These are phyloP conservation scores for Eremophila alpestris DNA, from an alignment of 2,797 vertebrate species.

Conservation along the genomic window DNA sequence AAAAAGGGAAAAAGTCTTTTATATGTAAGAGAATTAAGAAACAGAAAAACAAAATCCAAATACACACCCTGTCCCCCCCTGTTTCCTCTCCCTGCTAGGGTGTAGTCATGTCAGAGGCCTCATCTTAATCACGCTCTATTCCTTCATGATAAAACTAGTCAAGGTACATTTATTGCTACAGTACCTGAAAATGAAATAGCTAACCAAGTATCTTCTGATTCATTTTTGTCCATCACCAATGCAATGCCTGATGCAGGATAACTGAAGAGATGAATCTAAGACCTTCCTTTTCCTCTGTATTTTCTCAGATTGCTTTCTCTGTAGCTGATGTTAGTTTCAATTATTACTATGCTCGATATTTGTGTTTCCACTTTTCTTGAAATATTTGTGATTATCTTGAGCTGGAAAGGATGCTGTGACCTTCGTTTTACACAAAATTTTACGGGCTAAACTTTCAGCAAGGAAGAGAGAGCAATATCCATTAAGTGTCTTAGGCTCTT, in stretches of 20 bases:
- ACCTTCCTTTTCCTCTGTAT: neutral
- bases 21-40: neutral
- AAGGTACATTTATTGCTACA: neutral
- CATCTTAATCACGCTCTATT: neutral
- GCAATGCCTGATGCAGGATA: neutral
- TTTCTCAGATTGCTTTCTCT: neutral
- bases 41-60: neutral
- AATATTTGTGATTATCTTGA: neutral
- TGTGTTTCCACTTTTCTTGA: neutral
- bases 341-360: neutral
- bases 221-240: neutral
- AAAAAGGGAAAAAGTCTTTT: no score
- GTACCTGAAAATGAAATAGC: neutral
- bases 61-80: rapidly evolving
- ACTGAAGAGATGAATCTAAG: neutral
- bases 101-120: neutral
- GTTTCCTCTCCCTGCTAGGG: neutral
- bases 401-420: neutral
- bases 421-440: neutral
- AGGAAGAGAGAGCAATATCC: neutral
- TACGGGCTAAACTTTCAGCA: neutral
- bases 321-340: neutral
- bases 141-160: neutral
- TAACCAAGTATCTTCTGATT: neutral
- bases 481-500: neutral